Percentiles rank a stretch among this genome's conserved stretches.
Evolutionary conservation across 2,888 invertebrate genomes (phyloP).

Genomic region (Dryobota labecula): DNA sequence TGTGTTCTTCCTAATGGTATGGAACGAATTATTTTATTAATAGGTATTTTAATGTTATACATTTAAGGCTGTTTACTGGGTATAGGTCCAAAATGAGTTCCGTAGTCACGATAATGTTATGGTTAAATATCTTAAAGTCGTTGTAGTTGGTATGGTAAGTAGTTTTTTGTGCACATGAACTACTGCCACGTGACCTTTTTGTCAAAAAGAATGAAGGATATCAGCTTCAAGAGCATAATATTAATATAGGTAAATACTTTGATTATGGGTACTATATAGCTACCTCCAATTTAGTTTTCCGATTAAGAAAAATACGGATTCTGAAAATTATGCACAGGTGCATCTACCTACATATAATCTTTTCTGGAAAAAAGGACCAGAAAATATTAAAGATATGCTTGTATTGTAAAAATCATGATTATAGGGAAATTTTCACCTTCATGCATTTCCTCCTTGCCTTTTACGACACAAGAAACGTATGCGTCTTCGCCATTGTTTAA

Average conservation of each 20-base stretch:
- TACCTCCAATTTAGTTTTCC: background rate
- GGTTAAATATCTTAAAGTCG: background rate
- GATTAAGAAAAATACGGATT: background rate
- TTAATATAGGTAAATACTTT: background rate
- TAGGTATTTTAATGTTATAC: conserved; percentile 19
- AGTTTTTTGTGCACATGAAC: background rate
- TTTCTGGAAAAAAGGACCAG: background rate
- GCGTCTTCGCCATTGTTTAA: conserved; percentile 20
- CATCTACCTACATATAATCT: background rate
- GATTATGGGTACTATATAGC: background rate
- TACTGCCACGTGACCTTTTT: background rate
- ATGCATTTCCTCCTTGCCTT: conserved; percentile 20
- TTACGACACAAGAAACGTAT: conserved; percentile 1
- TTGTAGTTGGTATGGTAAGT: background rate
- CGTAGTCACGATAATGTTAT: background rate
- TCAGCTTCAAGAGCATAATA: background rate
- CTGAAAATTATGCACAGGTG: too few relatives aligned
- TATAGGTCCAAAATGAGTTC: conserved; percentile 4
- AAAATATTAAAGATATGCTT: background rate
- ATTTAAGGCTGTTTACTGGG: conserved; percentile 10
- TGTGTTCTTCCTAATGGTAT: conserved; percentile 57
- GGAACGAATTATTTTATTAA: conserved; percentile 32
- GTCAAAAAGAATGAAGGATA: too few relatives aligned
- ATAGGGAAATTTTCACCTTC: conserved; percentile 20
- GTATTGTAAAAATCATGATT: background rate